Conservation (phyloP, 2,113 vertebrate species). For the Maccullochella peelii region DNA sequence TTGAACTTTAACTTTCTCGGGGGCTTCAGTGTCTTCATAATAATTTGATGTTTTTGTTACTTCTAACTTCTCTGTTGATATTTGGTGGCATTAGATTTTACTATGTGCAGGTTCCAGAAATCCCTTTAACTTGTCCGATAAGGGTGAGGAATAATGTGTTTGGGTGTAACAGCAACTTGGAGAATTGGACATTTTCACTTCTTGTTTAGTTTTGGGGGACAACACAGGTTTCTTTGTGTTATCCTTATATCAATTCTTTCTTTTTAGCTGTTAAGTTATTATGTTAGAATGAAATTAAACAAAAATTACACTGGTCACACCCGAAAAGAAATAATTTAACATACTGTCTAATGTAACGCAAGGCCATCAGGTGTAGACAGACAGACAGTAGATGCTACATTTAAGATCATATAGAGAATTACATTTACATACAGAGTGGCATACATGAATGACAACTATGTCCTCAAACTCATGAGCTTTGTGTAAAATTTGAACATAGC, state of each 20-base stretch:
- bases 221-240: background rate
- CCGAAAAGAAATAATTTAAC: background rate
- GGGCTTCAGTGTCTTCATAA: background rate
- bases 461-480: background rate
- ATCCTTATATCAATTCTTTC: background rate
- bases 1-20: background rate
- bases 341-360: background rate
- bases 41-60: background rate
- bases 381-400: too few relatives aligned
- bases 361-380: background rate
- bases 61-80: background rate
- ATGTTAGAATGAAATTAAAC: background rate
- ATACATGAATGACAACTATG: background rate
- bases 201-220: constrained; percentile 5
- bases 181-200: background rate
- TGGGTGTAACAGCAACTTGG: background rate
- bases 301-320: background rate
- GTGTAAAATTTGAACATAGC: too few relatives aligned
- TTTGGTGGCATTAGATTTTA: background rate
- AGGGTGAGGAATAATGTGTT: background rate
- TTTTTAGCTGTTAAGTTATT: background rate
- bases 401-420: too few relatives aligned
- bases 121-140: background rate
- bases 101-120: background rate
- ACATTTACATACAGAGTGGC: too few relatives aligned